These are phyloP conservation scores for Bathynomus jamesi DNA, from an alignment of 1,140 invertebrate genomes.

Conservation along the genomic window DNA sequence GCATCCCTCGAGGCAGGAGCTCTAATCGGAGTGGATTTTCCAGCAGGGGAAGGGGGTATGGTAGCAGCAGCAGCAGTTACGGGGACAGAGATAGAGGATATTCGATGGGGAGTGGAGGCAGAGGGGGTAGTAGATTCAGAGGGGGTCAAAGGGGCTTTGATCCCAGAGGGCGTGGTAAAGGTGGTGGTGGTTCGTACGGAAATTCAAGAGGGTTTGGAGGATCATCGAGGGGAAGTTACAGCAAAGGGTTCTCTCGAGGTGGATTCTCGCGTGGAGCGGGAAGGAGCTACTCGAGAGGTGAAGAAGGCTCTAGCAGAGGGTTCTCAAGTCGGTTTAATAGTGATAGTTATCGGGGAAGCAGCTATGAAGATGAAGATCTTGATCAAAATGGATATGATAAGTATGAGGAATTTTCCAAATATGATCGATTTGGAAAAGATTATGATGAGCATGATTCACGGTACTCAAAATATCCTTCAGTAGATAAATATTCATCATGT, in stretches of 20 bases:
- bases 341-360: slow-evolving; percentile 4
- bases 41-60: slow-evolving; percentile 21
- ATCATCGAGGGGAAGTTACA: slow-evolving; percentile 19
- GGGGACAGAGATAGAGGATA: slow-evolving; percentile 22
- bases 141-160: slow-evolving; percentile 22
- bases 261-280: slow-evolving; percentile 26
- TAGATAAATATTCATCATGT: not conserved
- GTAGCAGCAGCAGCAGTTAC: slow-evolving; percentile 21
- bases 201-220: slow-evolving; percentile 24
- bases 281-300: slow-evolving; percentile 12
- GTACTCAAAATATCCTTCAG: not conserved
- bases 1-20: slow-evolving; percentile 27
- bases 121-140: slow-evolving; percentile 16
- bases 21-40: slow-evolving; percentile 17
- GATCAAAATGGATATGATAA: slow-evolving; percentile 33
- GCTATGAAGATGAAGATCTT: slow-evolving; percentile 3
- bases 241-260: slow-evolving; percentile 20
- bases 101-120: slow-evolving; percentile 27
- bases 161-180: slow-evolving; percentile 20
- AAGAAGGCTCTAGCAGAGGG: not conserved
- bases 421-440: slow-evolving; percentile 27
- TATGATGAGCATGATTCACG: slow-evolving; percentile 33
- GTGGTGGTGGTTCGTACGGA: slow-evolving; percentile 23
- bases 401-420: slow-evolving; percentile 32
- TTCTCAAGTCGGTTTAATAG: too few species aligned